phyloP scores from a whole-genome alignment of 2,113 vertebrate genomes.

The Neodontobutis hainanensis region DNA sequence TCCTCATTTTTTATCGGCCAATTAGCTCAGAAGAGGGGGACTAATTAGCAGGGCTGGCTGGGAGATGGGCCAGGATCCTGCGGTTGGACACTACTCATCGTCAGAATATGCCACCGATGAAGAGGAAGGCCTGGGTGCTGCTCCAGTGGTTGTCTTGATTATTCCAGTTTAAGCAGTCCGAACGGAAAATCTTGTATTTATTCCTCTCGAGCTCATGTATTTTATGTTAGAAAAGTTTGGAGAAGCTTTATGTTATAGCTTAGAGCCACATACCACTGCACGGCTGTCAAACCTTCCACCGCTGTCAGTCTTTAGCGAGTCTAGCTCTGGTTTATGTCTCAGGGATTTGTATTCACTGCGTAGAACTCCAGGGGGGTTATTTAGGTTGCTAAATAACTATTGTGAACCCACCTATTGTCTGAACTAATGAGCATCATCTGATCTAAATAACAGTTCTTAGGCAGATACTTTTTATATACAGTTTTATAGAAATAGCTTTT shows the following conservation, averaged over 20 bases:
- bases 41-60: constrained; percentile 74
- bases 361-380: constrained; percentile 35
- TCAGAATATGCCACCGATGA: constrained; percentile 37
- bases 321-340: constrained; percentile 52
- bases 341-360: constrained; percentile 44
- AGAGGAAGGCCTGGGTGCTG: constrained; percentile 48
- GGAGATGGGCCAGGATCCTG: constrained; percentile 69
- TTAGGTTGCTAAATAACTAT: constrained; percentile 7
- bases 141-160: constrained; percentile 30
- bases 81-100: constrained; percentile 55
- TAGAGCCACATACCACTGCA: not conserved
- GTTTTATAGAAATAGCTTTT: no score
- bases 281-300: constrained; percentile 7
- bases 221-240: not conserved
- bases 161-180: constrained; percentile 8
- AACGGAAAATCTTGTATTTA: constrained; percentile 2
- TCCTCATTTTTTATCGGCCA: constrained; percentile 76
- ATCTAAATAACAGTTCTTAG: no score
- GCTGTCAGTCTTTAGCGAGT: constrained; percentile 3
- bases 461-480: no score
- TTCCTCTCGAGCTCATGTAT: not conserved
- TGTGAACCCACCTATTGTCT: no score
- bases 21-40: constrained; percentile 72
- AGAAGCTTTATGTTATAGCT: not conserved
- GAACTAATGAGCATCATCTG: no score